A percentile compares a stretch with the other conserved stretches of the same genome.
These are phyloP conservation scores for Cylindroiulus punctatus DNA, from an alignment of 2,888 invertebrate species.

Conservation along the genomic window DNA sequence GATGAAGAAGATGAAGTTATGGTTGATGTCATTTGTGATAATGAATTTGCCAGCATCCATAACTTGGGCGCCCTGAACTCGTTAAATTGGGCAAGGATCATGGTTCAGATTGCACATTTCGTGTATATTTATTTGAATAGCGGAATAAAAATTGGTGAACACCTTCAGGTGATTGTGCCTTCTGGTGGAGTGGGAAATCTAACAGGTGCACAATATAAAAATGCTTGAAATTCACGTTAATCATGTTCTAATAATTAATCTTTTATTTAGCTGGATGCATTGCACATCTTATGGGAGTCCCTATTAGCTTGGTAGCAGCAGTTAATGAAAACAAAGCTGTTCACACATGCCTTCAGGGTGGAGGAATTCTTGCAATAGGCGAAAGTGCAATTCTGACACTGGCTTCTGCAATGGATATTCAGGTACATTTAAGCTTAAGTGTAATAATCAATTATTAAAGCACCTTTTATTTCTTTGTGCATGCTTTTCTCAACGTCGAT, in stretches of 20 bases:
- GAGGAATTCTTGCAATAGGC: slow-evolving; percentile 62
- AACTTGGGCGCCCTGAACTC: slow-evolving; percentile 67
- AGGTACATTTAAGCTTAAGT: slow-evolving; percentile 60
- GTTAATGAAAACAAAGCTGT: slow-evolving; percentile 67
- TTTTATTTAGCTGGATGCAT: slow-evolving; percentile 65
- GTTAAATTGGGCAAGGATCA: slow-evolving; percentile 68
- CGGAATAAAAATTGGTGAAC: slow-evolving; percentile 59
- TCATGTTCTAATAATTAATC: not conserved
- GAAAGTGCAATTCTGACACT: slow-evolving; percentile 63
- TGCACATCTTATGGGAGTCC: slow-evolving; percentile 67
- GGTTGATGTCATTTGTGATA: slow-evolving; percentile 65
- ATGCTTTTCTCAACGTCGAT: no score
- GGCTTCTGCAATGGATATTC: slow-evolving; percentile 68
- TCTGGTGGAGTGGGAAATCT: slow-evolving; percentile 69
- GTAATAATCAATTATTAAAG: no score
- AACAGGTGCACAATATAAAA: slow-evolving; percentile 63
- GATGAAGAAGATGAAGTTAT: slow-evolving; percentile 68
- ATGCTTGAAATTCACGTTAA: not conserved
- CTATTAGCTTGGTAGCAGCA: slow-evolving; percentile 66
- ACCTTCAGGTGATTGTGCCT: slow-evolving; percentile 67
- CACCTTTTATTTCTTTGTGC: no score
- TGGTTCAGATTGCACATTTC: slow-evolving; percentile 67
- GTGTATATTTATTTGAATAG: slow-evolving; percentile 66
- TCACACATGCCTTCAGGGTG: slow-evolving; percentile 63
- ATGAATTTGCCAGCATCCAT: slow-evolving; percentile 62